These are phyloP conservation scores for Amazona ochrocephala DNA, from an alignment of 2,797 vertebrate species.

Conservation along the genomic window DNA sequence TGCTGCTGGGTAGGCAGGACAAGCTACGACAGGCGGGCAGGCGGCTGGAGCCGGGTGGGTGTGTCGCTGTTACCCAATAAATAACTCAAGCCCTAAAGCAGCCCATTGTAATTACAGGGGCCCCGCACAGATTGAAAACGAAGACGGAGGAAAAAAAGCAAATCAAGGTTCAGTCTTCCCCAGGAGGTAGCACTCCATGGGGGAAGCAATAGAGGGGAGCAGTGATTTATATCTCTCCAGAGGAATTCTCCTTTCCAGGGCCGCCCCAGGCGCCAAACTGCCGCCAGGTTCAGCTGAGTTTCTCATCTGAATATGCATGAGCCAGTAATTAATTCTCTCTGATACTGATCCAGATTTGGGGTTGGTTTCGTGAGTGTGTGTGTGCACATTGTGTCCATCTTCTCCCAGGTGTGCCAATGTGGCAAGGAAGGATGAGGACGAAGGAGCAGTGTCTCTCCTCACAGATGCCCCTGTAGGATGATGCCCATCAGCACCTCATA, in stretches of 20 bases:
- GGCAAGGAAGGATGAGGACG: neutral
- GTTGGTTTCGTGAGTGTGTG: slow-evolving; percentile 38
- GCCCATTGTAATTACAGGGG: slow-evolving; percentile 59
- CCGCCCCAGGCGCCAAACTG: slow-evolving; percentile 33
- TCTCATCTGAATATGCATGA: slow-evolving; percentile 67
- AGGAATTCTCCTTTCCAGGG: slow-evolving; percentile 62
- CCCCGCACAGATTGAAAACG: slow-evolving; percentile 30
- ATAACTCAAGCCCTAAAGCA: slow-evolving; percentile 62
- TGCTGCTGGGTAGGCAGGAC: slow-evolving; percentile 7
- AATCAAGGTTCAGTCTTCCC: slow-evolving; percentile 57
- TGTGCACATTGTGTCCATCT: neutral
- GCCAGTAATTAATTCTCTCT: slow-evolving; percentile 70
- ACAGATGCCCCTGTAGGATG: neutral
- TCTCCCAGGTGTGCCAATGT: neutral
- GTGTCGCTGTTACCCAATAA: slow-evolving; percentile 71
- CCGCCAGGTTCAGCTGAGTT: slow-evolving; percentile 63
- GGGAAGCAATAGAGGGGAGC: slow-evolving; percentile 38
- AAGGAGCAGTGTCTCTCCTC: neutral
- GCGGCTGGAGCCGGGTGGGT: neutral
- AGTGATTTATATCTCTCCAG: slow-evolving; percentile 65
- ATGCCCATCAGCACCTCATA: accelerated
- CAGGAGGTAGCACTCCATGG: slow-evolving; percentile 34
- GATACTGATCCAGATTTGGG: slow-evolving; percentile 47
- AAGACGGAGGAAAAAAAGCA: slow-evolving; percentile 26
- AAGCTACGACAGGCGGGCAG: slow-evolving; percentile 44